A percentile compares a stretch with the other conserved stretches of the same genome.
Conservation (phyloP, 2,888 invertebrate genomes). For the Ligdia adustata region DNA sequence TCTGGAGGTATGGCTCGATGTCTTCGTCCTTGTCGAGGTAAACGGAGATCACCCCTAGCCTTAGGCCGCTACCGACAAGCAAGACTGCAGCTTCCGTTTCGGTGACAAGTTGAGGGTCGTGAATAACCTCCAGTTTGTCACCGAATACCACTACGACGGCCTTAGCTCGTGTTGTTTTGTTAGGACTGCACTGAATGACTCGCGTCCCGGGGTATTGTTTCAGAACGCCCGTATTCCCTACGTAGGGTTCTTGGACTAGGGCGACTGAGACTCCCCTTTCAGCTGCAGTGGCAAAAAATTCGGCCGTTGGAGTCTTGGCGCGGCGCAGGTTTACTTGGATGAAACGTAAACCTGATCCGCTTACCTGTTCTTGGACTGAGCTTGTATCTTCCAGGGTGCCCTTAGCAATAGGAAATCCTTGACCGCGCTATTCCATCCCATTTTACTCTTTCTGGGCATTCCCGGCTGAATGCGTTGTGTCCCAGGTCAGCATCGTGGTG, state of each 20-base stretch:
- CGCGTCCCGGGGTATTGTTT: neutral
- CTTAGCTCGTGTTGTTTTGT: constrained; percentile 1
- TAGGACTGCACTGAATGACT: neutral
- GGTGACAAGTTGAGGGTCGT: neutral
- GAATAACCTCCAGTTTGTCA: constrained; percentile 2
- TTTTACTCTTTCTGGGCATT: constrained; percentile 10
- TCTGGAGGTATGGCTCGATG: neutral
- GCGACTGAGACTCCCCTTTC: neutral
- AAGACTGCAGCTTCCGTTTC: neutral
- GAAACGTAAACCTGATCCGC: too few relatives aligned
- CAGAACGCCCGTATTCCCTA: neutral
- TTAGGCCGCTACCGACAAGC: neutral
- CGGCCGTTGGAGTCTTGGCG: neutral
- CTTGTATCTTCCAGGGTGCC: too few relatives aligned
- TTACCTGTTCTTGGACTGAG: too few relatives aligned
- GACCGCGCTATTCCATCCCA: constrained; percentile 30
- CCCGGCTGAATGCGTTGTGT: constrained; percentile 25
- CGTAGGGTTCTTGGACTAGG: constrained; percentile 7
- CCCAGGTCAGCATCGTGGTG: too few relatives aligned
- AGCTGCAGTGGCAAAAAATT: neutral
- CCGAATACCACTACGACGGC: constrained; percentile 5
- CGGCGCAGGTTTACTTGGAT: constrained; percentile 2
- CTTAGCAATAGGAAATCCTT: constrained; percentile 26
- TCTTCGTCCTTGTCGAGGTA: neutral
- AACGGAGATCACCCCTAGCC: neutral